Conservation (phyloP, 2,113 vertebrate species). For the Hystrix cristata region DNA sequence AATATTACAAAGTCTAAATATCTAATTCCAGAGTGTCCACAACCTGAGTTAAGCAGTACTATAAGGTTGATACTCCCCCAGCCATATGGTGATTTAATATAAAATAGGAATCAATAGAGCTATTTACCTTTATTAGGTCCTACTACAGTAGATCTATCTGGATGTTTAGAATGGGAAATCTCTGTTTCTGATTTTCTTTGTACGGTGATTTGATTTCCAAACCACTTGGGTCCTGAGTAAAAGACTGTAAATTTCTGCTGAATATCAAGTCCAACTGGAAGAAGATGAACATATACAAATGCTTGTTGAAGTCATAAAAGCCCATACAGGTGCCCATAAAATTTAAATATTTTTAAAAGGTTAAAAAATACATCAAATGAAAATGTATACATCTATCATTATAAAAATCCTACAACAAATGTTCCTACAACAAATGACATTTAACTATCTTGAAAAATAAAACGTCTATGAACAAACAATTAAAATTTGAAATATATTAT, state of each 20-base stretch:
- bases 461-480: slow-evolving; percentile 32
- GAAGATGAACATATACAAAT: slow-evolving; percentile 68
- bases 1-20: slow-evolving; percentile 30
- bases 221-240: slow-evolving; percentile 88
- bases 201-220: slow-evolving; percentile 80
- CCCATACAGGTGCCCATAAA: slow-evolving; percentile 14
- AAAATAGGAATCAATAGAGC: slow-evolving; percentile 6
- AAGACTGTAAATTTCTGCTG: slow-evolving; percentile 91
- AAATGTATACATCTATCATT: neutral
- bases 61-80: neutral
- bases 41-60: neutral
- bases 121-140: slow-evolving; percentile 85
- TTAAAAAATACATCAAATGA: slow-evolving; percentile 23
- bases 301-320: slow-evolving; percentile 53
- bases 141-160: slow-evolving; percentile 65
- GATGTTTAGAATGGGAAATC: slow-evolving; percentile 65
- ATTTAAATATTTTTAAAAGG: slow-evolving; percentile 29
- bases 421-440: slow-evolving; percentile 46
- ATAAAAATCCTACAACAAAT: slow-evolving; percentile 57
- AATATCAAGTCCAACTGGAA: slow-evolving; percentile 95
- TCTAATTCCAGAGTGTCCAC: neutral
- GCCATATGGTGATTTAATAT: slow-evolving; percentile 12
- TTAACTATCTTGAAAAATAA: slow-evolving; percentile 59
- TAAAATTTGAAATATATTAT: slow-evolving; percentile 52
- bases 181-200: slow-evolving; percentile 79